phyloP scores from a whole-genome alignment of 2,113 vertebrate species.

The Perca schrenkii region DNA sequence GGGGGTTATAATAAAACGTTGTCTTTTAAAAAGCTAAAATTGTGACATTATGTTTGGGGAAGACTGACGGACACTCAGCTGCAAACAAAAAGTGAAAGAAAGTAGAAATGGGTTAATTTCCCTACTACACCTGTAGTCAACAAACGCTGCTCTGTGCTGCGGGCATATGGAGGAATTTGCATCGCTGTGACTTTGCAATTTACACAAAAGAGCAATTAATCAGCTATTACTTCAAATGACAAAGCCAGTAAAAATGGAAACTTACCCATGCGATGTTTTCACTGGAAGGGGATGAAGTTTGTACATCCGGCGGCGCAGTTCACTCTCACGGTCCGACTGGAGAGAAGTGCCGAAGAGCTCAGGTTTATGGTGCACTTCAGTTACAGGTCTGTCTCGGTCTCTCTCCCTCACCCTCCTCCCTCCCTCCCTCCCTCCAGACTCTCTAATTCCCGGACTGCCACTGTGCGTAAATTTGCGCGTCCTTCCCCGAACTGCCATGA shows the following conservation, averaged over 20 bases:
- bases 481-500: constrained; percentile 61
- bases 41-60: background rate
- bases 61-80: background rate
- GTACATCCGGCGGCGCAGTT: background rate
- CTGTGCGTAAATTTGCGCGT: constrained; percentile 21
- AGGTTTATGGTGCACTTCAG: constrained; percentile 37
- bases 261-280: constrained; percentile 49
- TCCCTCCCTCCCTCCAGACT: background rate
- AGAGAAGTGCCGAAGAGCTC: constrained; percentile 42
- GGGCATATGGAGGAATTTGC: background rate
- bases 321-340: background rate
- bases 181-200: background rate
- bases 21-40: background rate
- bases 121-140: background rate
- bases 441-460: constrained; percentile 51
- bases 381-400: constrained; percentile 5
- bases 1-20: background rate
- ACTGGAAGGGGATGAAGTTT: background rate
- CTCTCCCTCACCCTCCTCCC: background rate
- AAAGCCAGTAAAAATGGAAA: background rate
- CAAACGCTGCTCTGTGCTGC: background rate
- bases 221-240: background rate
- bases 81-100: background rate
- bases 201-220: background rate
- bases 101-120: background rate